Evolutionary conservation across 2,888 invertebrate species (phyloP).

Genomic region (Drosophila maculinotata): DNA sequence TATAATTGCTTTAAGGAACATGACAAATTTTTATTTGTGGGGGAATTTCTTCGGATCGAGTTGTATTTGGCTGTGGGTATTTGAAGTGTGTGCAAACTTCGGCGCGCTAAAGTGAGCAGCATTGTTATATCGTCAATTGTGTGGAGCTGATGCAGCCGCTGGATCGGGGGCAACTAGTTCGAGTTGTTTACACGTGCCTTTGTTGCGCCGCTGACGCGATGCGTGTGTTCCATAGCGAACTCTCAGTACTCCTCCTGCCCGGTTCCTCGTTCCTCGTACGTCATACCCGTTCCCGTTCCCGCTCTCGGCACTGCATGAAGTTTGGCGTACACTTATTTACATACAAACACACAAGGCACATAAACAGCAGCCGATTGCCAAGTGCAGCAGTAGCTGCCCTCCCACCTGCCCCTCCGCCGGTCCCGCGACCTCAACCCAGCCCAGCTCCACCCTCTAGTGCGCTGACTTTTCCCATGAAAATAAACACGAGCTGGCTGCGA

Average conservation of each 20-base stretch:
- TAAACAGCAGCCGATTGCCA: slow-evolving; percentile 62
- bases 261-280: too few relatives aligned
- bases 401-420: not conserved
- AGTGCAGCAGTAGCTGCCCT: slow-evolving; percentile 53
- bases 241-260: not conserved
- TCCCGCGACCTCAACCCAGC: too few relatives aligned
- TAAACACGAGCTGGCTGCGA: slow-evolving; percentile 69
- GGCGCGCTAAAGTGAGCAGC: slow-evolving; percentile 44
- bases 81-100: slow-evolving; percentile 53
- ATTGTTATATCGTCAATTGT: slow-evolving; percentile 74
- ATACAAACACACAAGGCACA: slow-evolving; percentile 65
- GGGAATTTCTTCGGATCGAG: too few relatives aligned
- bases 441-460: slow-evolving; percentile 3
- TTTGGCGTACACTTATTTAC: slow-evolving; percentile 79
- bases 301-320: slow-evolving; percentile 72
- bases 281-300: not conserved
- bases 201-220: slow-evolving; percentile 76
- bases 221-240: slow-evolving; percentile 64
- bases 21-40: too few relatives aligned
- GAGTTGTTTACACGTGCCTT: slow-evolving; percentile 80
- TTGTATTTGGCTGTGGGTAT: not conserved
- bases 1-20: too few relatives aligned
- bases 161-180: slow-evolving; percentile 62
- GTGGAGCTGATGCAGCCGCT: slow-evolving; percentile 42
- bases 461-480: slow-evolving; percentile 78